A percentile compares a stretch with the other conserved stretches of the same genome.
Conservation (phyloP, 2,797 vertebrate species). For the Odontamblyopus rebecca region DNA sequence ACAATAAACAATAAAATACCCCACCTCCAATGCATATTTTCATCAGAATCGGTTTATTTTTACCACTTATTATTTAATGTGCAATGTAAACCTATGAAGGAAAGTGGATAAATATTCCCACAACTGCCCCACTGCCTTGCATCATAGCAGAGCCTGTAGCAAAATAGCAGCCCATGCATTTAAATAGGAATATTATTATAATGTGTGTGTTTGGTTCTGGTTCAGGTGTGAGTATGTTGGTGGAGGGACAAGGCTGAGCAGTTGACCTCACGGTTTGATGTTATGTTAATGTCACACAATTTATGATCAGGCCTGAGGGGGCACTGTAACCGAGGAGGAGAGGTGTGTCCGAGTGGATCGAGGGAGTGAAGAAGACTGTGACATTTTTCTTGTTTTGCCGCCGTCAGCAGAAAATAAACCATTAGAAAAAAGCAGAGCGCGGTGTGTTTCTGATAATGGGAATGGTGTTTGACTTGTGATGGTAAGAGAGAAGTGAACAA, state of each 20-base stretch:
- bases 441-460: not conserved
- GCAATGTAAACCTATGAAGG: constrained; percentile 40
- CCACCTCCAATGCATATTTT: not conserved
- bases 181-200: constrained; percentile 98
- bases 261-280: constrained; percentile 63
- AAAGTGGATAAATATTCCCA: constrained; percentile 31
- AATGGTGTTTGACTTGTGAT: no score
- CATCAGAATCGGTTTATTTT: constrained; percentile 4
- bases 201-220: constrained; percentile 56
- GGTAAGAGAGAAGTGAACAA: no score
- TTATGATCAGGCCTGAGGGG: constrained; percentile 51
- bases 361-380: constrained; percentile 29
- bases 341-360: constrained; percentile 38
- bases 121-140: constrained; percentile 47
- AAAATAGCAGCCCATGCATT: constrained; percentile 93
- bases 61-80: constrained; percentile 3
- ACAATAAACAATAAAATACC: no score
- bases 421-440: constrained; percentile 17
- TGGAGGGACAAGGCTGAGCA: constrained; percentile 58
- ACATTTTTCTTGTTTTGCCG: constrained; percentile 35
- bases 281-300: constrained; percentile 63
- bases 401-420: constrained; percentile 34
- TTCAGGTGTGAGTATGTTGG: constrained; percentile 55
- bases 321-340: constrained; percentile 25
- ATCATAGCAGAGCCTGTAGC: constrained; percentile 79